A percentile compares a stretch with the other conserved stretches of the same genome.
Evolutionary conservation across 2,113 vertebrate species (phyloP).

Genomic region (Nesospiza acunhae): DNA sequence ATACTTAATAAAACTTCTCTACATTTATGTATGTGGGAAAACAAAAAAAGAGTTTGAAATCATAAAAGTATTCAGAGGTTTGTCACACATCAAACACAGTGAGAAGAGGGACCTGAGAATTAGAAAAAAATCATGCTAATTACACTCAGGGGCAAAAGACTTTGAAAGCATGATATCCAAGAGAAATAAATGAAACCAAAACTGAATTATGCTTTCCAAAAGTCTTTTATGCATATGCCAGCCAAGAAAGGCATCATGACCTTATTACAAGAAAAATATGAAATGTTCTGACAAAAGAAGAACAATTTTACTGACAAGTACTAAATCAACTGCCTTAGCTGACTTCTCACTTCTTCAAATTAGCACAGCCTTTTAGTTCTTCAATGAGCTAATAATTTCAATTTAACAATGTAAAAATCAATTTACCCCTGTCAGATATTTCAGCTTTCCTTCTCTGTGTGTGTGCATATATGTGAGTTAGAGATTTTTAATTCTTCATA

Average conservation of each 20-base stretch:
- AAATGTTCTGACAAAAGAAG: background rate
- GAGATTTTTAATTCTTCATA: background rate
- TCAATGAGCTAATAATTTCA: background rate
- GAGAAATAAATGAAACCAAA: background rate
- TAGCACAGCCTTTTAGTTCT: background rate
- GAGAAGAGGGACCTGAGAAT: background rate
- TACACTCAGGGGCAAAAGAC: background rate
- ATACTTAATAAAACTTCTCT: background rate
- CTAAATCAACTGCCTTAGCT: background rate
- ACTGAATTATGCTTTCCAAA: background rate
- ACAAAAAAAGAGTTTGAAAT: background rate
- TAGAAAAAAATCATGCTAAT: background rate
- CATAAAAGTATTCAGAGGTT: background rate
- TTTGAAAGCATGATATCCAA: background rate
- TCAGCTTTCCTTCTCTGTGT: background rate
- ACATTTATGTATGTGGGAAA: background rate
- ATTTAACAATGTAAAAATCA: background rate
- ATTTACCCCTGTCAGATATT: background rate
- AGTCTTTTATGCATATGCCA: background rate
- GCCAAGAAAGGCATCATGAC: background rate
- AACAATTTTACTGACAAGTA: background rate
- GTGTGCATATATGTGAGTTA: background rate
- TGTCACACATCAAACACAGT: background rate
- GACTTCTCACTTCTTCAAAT: background rate
- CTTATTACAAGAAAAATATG: background rate